Base-by-base conservation (phyloP, 1,140 invertebrate genomes). In the Nebria ingens region DNA sequence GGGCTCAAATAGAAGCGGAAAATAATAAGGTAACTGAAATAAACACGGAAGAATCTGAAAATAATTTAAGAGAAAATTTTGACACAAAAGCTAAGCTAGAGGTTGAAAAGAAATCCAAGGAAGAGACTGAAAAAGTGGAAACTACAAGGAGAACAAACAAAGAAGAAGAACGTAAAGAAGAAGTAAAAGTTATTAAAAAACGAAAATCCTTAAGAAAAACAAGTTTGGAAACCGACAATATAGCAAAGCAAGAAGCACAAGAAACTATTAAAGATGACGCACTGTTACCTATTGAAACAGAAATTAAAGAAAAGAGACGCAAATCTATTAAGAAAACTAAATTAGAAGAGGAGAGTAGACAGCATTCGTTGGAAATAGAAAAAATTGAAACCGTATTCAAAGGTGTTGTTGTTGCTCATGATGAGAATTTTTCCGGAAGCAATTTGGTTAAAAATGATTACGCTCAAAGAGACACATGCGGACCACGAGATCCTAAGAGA, bases 401-500 rank as follows among this genome's bases (percentile, higher is more conserved):
- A 19, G 21, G 4, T 12, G 19, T 54, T 54, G 21, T 38, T 25
- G 19, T n/a, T 29, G 20, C 25, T 4, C 13, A 21, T 15, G 23
- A 21, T n/a, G 52, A 25, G 23, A 23, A 57, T 29, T 19, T 49
- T 21, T 19, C 45, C 22, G 2, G 50, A 19, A 9, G 50, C 51
- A n/a, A n/a, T n/a, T 45, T 34, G 52, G 51, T 22, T 55, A 15
- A 57, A 19, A 1, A 49, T 34, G 9, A 51, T 6, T 15, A 45
- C 15, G 17, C 3, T 12, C 6, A 6, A 17, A 9, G 40, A 45
- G 17, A 17, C 4, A 45, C 6, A 45, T 45, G 4, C 20, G 53
- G 29, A 11, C 58, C 52, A 67, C 21, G 65, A 68, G 1, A 68
- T 69, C n/a, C 40, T 42, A 21, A 19, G 9, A 76, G 79, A 56